Base-by-base conservation (phyloP, 2,113 vertebrate species). In the Apus apus region DNA sequence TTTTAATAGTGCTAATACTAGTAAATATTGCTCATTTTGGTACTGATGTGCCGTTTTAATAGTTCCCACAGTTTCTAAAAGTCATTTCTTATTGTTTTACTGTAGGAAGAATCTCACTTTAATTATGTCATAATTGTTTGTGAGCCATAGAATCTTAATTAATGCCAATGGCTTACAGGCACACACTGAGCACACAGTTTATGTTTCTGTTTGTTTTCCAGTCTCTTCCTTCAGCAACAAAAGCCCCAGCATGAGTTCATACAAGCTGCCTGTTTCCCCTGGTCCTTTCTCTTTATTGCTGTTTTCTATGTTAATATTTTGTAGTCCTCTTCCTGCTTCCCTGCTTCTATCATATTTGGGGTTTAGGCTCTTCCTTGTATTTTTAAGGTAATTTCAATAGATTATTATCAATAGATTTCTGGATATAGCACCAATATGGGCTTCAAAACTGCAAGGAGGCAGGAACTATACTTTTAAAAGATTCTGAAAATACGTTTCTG, bases 121-220 rank as follows among this genome's bases (percentile, higher is more conserved):
- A 98, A 98, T 98, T 98, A 98, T 98, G 96, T 97, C 97, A 98
- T 98, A 98, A 98, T 98, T 98, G 98, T 98, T 98, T 97, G 98
- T 97, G 98, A 98, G 97, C 98, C 94, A 97, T 98, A 98, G 97
- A 98, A 98, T 98, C 98, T 98, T 98, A 98, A 98, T 98, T 98
- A 98, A 98, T 98, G 97, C 94, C 97, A 97, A 83, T 97, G 96
- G 98, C 98, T 98, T 98, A 91, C 92, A 98, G 98, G 98, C 97
- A 98, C 86, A 97, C 78, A 95, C 95, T 96, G 95, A 96, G 97
- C 67, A 10, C 78, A 95, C 92, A 92, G 93, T 97, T 97, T 95
- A 97, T 97, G 94, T 89, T 94, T 95, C 38, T 97, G 93, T 97
- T 97, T 98, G 88, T 96, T 97, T 98, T 97, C 90, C 85, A 89